These are phyloP conservation scores for Drosophila heteroneura DNA, from an alignment of 2,888 invertebrate species.

Conservation along the genomic window DNA sequence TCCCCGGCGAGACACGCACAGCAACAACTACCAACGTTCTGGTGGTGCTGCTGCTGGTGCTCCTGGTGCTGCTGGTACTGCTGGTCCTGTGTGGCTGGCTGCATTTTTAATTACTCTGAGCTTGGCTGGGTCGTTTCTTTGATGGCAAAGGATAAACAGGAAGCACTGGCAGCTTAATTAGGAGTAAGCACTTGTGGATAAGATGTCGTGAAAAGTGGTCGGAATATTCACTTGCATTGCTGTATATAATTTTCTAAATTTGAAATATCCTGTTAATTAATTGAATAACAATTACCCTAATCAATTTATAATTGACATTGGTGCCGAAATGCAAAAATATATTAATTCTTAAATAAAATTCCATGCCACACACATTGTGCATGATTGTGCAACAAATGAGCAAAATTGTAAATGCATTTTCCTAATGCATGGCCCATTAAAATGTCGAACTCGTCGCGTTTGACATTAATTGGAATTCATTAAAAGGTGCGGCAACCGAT, in stretches of 20 bases:
- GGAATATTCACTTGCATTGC: constrained; percentile 12
- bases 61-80: not conserved
- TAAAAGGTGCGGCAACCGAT: constrained; percentile 50
- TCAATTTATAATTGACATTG: constrained; percentile 31
- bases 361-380: constrained; percentile 9
- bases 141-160: constrained; percentile 50
- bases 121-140: constrained; percentile 27
- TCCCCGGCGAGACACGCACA: constrained; percentile 25
- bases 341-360: constrained; percentile 26
- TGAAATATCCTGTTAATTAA: constrained; percentile 19
- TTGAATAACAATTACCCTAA: constrained; percentile 28
- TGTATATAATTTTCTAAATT: not conserved
- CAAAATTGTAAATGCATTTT: constrained; percentile 26
- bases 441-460: constrained; percentile 13
- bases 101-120: constrained; percentile 62
- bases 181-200: constrained; percentile 44
- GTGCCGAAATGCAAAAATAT: constrained; percentile 10
- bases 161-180: constrained; percentile 63
- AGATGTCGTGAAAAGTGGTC: constrained; percentile 24
- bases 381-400: constrained; percentile 31
- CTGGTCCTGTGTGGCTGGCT: constrained; percentile 14
- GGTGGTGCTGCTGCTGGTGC: not conserved
- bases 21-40: constrained; percentile 3
- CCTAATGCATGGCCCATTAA: constrained; percentile 25
- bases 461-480: constrained; percentile 46